Conservation (phyloP, 30 jellyfish, hydroid and myxozoan species). For the Nemopilema nomurai region DNA sequence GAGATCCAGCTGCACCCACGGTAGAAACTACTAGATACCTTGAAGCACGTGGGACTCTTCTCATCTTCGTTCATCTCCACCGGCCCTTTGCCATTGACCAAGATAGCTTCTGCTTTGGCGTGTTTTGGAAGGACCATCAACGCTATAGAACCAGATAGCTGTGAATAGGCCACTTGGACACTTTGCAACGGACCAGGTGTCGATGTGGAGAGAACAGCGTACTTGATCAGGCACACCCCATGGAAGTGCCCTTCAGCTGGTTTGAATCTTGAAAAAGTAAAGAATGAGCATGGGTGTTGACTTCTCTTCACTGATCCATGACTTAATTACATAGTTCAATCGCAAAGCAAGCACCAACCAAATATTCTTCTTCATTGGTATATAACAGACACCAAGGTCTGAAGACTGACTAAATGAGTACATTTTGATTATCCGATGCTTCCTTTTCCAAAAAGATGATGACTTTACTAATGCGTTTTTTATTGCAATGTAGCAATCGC, state of each 20-base stretch:
- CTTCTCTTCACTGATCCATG: too few species aligned
- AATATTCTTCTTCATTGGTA: too few species aligned
- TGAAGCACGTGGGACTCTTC: constrained; percentile 29
- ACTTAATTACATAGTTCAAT: too few species aligned
- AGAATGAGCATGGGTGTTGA: background rate
- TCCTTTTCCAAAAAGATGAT: too few species aligned
- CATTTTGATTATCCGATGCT: too few species aligned
- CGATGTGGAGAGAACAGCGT: background rate
- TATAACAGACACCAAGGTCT: too few species aligned
- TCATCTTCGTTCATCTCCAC: constrained; percentile 24
- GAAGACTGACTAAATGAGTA: too few species aligned
- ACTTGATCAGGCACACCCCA: constrained; percentile 42
- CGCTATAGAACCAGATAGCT: background rate
- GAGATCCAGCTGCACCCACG: background rate
- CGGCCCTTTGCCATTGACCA: background rate
- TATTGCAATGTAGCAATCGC: too few species aligned
- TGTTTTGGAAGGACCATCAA: constrained; percentile 6
- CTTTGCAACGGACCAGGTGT: background rate
- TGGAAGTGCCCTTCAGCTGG: constrained; percentile 3
- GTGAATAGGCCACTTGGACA: background rate
- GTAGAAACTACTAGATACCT: constrained; percentile 8
- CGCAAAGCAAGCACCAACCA: too few species aligned
- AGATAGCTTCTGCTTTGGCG: background rate
- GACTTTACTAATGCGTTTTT: too few species aligned
- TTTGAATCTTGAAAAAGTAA: background rate